A percentile compares a stretch with the other conserved stretches of the same genome.
These are phyloP conservation scores for Drosophila borealis DNA, from an alignment of 2,888 invertebrate species.

Conservation along the genomic window DNA sequence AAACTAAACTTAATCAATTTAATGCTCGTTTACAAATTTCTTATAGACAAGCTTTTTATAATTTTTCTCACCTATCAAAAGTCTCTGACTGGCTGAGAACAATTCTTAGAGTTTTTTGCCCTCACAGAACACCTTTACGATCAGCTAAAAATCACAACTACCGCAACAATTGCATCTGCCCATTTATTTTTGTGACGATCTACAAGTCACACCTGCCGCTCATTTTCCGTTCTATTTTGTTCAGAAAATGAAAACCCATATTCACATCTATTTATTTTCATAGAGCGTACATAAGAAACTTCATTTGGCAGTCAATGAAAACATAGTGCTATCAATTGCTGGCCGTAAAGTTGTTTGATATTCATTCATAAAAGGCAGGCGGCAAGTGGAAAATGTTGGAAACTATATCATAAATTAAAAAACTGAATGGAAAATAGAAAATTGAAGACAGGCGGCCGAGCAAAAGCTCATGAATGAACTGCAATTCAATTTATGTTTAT, in stretches of 20 bases:
- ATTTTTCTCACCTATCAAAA: not conserved
- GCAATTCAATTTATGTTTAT: slow-evolving; percentile 71
- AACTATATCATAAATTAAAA: slow-evolving; percentile 37
- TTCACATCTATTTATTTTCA: slow-evolving; percentile 26
- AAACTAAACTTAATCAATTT: no score
- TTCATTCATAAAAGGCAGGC: slow-evolving; percentile 22
- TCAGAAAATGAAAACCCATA: slow-evolving; percentile 5
- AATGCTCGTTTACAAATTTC: no score
- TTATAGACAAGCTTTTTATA: no score
- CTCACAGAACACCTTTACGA: slow-evolving; percentile 41
- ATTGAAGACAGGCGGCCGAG: slow-evolving; percentile 20
- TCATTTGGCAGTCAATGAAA: slow-evolving; percentile 35
- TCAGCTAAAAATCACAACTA: slow-evolving; percentile 44
- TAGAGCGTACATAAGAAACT: slow-evolving; percentile 14
- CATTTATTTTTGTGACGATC: slow-evolving; percentile 17
- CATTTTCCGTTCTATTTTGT: slow-evolving; percentile 10
- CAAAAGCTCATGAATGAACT: slow-evolving; percentile 66
- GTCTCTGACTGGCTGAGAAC: slow-evolving; percentile 11
- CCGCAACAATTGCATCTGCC: slow-evolving; percentile 25
- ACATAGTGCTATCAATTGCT: slow-evolving; percentile 4
- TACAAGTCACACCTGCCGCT: slow-evolving; percentile 44
- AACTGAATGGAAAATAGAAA: slow-evolving; percentile 26
- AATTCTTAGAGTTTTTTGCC: slow-evolving; percentile 10
- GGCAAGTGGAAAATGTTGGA: slow-evolving; percentile 19
- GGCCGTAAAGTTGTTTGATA: slow-evolving; percentile 31